Conservation (phyloP, 2,888 invertebrate genomes). For the Lucinisca nassula region DNA sequence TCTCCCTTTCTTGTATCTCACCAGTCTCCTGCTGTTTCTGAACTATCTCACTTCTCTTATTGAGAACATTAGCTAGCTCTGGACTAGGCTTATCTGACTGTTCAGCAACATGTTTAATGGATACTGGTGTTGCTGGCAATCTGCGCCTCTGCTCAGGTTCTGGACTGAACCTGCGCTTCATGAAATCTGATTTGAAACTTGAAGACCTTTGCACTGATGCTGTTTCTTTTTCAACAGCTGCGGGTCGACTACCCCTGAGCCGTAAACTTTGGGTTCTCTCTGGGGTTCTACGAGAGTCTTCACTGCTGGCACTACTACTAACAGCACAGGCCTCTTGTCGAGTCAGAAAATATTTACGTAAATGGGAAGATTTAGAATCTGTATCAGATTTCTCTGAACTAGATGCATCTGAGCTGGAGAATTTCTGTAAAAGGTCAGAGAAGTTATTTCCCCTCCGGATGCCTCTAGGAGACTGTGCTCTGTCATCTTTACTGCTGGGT, state of each 20-base stretch:
- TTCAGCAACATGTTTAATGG: background rate
- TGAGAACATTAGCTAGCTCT: slow-evolving; percentile 90
- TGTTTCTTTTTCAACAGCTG: slow-evolving; percentile 89
- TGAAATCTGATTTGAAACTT: slow-evolving; percentile 81
- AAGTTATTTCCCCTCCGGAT: slow-evolving; percentile 77
- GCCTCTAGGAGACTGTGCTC: slow-evolving; percentile 58
- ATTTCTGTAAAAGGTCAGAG: slow-evolving; percentile 79
- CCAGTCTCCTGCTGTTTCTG: slow-evolving; percentile 72
- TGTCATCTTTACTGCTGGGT: slow-evolving; percentile 47
- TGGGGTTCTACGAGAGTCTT: slow-evolving; percentile 77
- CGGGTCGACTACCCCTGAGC: slow-evolving; percentile 54
- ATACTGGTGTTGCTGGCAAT: slow-evolving; percentile 53
- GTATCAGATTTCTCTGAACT: slow-evolving; percentile 73
- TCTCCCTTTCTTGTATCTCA: slow-evolving; percentile 57
- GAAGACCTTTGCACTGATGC: slow-evolving; percentile 73
- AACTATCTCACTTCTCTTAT: slow-evolving; percentile 88
- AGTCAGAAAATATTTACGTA: slow-evolving; percentile 64
- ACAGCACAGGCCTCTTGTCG: slow-evolving; percentile 74
- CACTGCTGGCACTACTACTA: slow-evolving; percentile 76
- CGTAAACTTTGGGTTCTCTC: slow-evolving; percentile 87
- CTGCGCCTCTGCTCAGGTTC: slow-evolving; percentile 59
- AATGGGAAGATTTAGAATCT: slow-evolving; percentile 57
- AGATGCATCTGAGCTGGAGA: slow-evolving; percentile 80
- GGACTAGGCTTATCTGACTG: slow-evolving; percentile 91
- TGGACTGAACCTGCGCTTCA: slow-evolving; percentile 73